Conservation (phyloP, 2,113 vertebrate genomes). For the Sapajus apella region DNA sequence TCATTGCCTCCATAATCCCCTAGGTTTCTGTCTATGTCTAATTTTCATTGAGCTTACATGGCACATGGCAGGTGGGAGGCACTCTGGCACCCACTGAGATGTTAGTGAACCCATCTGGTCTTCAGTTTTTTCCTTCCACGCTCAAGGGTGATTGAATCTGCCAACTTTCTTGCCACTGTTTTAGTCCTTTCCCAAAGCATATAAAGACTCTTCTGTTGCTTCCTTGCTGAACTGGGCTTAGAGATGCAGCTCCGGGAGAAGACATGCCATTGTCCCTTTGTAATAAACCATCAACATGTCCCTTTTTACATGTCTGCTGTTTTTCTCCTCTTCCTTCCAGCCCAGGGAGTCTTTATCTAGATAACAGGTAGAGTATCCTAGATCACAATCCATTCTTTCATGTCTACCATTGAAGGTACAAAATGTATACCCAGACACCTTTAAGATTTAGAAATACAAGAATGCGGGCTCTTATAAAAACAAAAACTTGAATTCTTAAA, state of each 20-base stretch:
- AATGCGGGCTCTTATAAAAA: background rate
- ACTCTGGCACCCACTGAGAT: background rate
- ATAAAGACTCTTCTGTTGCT: background rate
- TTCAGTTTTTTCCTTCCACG: background rate
- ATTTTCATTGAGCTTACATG: background rate
- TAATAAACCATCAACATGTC: background rate
- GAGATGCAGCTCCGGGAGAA: background rate
- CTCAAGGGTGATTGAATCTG: background rate
- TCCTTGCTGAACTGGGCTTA: background rate
- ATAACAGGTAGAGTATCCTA: background rate
- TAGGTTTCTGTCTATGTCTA: background rate
- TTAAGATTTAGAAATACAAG: background rate
- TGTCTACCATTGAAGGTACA: background rate
- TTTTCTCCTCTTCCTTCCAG: background rate
- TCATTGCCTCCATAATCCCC: background rate
- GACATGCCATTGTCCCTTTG: background rate
- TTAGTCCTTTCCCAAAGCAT: background rate
- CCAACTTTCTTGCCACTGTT: background rate
- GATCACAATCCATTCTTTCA: background rate
- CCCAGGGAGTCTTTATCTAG: background rate
- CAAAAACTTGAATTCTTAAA: background rate
- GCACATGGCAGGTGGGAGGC: background rate
- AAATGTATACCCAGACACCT: background rate
- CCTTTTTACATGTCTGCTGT: background rate
- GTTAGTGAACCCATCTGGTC: background rate